phyloP scores from a whole-genome alignment of 2,113 vertebrate genomes.

The Microtus ochrogaster region DNA sequence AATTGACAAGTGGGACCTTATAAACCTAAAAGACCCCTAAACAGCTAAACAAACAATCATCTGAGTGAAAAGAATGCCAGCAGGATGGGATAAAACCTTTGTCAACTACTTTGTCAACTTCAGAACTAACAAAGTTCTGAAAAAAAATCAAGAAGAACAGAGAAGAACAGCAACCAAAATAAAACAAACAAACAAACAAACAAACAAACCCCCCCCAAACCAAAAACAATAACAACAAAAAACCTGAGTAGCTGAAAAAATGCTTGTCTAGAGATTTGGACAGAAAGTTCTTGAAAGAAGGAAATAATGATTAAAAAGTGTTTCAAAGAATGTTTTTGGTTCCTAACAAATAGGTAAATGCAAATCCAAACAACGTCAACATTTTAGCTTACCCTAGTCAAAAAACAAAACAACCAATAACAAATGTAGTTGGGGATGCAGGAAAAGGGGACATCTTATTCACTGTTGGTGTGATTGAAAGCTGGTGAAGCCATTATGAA shows the following conservation, averaged over 20 bases:
- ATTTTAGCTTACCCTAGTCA: not conserved
- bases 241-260: not conserved
- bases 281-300: not conserved
- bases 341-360: not conserved
- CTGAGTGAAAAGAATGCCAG: not conserved
- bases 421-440: not conserved
- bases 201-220: fast-evolving
- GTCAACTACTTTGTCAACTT: too few species aligned
- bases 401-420: not conserved
- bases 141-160: not conserved
- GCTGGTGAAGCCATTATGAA: not conserved
- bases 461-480: not conserved
- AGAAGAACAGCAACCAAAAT: not conserved
- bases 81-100: not conserved
- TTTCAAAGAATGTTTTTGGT: not conserved
- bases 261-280: not conserved
- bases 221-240: fast-evolving
- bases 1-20: not conserved
- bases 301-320: not conserved
- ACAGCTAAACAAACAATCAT: not conserved
- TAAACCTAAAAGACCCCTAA: not conserved
- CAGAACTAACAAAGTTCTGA: not conserved
- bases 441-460: not conserved
- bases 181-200: fast-evolving
- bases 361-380: not conserved